phyloP scores from a whole-genome alignment of 2,888 invertebrate genomes.

The Catocala sponsa region DNA sequence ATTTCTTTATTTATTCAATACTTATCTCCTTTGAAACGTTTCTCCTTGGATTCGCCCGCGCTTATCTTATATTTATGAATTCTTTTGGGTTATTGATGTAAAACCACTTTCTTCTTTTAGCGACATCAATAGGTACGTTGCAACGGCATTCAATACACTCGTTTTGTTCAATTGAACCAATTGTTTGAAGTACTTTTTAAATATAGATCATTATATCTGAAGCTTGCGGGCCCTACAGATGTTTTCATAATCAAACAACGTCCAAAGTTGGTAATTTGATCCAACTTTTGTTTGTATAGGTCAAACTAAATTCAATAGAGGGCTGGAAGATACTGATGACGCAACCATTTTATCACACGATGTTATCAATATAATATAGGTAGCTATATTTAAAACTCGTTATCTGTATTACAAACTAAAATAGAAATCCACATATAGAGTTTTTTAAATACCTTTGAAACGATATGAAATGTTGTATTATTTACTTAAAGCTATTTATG shows the following conservation, averaged over 20 bases:
- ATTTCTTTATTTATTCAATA: conserved; percentile 86
- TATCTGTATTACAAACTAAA: too few relatives aligned
- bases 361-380: background rate
- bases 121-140: conserved; percentile 53
- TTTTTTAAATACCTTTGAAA: too few relatives aligned
- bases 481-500: too few relatives aligned
- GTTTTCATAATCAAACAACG: conserved; percentile 34
- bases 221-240: conserved; percentile 8
- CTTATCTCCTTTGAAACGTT: conserved; percentile 80
- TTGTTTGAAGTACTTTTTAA: conserved; percentile 6
- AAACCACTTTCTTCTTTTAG: conserved; percentile 66
- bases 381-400: background rate
- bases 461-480: too few relatives aligned
- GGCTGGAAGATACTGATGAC: conserved; percentile 28
- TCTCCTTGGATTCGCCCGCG: conserved; percentile 72
- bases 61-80: conserved; percentile 81
- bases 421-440: too few relatives aligned
- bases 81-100: conserved; percentile 72
- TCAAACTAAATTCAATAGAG: conserved; percentile 39
- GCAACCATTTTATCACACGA: conserved; percentile 20
- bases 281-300: conserved; percentile 38
- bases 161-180: conserved; percentile 19
- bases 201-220: conserved; percentile 6
- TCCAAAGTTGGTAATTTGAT: conserved; percentile 29
- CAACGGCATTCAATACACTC: conserved; percentile 24